A percentile compares a stretch with the other conserved stretches of the same genome.
Conservation (phyloP, 2,113 vertebrate genomes). For the Chaetodon trifascialis region DNA sequence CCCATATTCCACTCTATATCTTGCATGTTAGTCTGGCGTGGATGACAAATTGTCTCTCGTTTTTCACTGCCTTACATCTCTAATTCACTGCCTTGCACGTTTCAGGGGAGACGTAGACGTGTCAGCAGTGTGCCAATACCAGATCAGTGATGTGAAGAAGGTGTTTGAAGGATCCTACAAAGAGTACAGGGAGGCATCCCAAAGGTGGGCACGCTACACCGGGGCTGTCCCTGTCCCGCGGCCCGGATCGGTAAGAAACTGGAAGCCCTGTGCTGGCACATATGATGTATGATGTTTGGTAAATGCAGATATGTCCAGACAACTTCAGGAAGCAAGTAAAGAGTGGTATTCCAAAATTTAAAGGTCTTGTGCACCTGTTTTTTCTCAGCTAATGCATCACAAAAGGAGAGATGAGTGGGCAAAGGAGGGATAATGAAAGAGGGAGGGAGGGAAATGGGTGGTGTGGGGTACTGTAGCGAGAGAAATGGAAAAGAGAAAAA, state of each 20-base stretch:
- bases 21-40: background rate
- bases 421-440: conserved; percentile 16
- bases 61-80: conserved; percentile 38
- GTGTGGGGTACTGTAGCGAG: conserved; percentile 5
- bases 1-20: background rate
- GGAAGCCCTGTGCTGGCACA: background rate
- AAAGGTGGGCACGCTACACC: conserved; percentile 91
- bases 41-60: conserved; percentile 38
- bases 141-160: conserved; percentile 89
- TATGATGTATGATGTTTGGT: background rate
- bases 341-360: background rate
- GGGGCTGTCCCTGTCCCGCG: conserved; percentile 87
- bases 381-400: conserved; percentile 14
- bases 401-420: conserved; percentile 17
- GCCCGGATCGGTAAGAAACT: conserved; percentile 92
- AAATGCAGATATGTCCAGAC: conserved; percentile 1
- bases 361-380: background rate
- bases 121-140: conserved; percentile 93
- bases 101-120: conserved; percentile 94
- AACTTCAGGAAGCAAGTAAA: background rate
- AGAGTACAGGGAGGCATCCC: conserved; percentile 91
- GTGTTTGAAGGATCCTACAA: conserved; percentile 95
- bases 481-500: conserved; percentile 44
- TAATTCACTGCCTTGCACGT: conserved; percentile 40
- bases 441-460: conserved; percentile 20